A percentile compares a stretch with the other conserved stretches of the same genome.
These are phyloP conservation scores for Cynodonichthys magdalenae DNA, from an alignment of 2,797 vertebrate genomes.

Conservation along the genomic window DNA sequence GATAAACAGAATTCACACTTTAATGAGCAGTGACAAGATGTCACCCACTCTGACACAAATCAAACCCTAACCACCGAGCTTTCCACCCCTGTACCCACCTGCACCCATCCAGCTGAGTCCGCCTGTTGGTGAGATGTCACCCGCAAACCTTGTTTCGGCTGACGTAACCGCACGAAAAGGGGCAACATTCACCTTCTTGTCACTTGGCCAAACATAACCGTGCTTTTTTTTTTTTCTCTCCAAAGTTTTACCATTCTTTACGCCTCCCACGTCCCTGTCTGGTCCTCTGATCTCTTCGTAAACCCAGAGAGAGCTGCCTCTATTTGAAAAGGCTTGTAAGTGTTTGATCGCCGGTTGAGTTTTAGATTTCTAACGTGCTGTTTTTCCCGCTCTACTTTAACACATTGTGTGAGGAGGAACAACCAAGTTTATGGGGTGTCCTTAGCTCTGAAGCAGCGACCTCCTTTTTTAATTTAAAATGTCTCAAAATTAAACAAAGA, in stretches of 20 bases:
- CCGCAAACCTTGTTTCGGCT: conserved; percentile 26
- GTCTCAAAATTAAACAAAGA: conserved; percentile 3
- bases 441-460: background rate
- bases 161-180: conserved; percentile 45
- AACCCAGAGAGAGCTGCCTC: conserved; percentile 37
- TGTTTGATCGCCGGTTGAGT: conserved; percentile 66
- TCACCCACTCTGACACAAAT: conserved; percentile 62
- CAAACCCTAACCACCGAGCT: conserved; percentile 51
- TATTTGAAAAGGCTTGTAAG: conserved; percentile 37
- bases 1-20: conserved; percentile 65
- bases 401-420: conserved; percentile 36
- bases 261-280: conserved; percentile 17
- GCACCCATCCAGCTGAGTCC: conserved; percentile 74
- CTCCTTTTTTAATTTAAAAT: background rate
- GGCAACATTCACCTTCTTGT: conserved; percentile 11
- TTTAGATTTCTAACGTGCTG: conserved; percentile 56
- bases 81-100: conserved; percentile 67
- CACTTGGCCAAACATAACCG: conserved; percentile 3
- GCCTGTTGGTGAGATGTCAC: conserved; percentile 53
- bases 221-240: conserved; percentile 2
- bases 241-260: conserved; percentile 10
- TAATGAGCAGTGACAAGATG: conserved; percentile 69
- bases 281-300: conserved; percentile 34
- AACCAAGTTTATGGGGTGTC: background rate
- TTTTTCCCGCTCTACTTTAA: conserved; percentile 39